Evolutionary conservation across 2,888 invertebrate genomes (phyloP).

Genomic region (Xanthia togata): DNA sequence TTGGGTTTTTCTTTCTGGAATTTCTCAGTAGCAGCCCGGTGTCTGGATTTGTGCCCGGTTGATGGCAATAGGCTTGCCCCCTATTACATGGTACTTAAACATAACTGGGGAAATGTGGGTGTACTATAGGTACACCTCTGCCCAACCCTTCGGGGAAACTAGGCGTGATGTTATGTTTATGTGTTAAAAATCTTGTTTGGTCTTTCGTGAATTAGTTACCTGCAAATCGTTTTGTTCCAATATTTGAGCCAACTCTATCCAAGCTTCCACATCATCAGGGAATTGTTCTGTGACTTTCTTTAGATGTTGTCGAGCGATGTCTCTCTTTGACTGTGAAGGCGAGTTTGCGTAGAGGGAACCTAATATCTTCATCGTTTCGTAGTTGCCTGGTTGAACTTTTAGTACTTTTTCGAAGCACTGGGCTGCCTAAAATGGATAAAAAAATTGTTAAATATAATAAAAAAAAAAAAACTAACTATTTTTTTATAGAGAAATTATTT

Average conservation of each 20-base stretch:
- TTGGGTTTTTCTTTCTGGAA: no score
- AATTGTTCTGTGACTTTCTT: conserved; percentile 99
- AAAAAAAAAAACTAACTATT: neutral
- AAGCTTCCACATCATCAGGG: conserved; percentile 99
- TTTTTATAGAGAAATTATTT: no score
- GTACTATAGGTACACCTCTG: no score
- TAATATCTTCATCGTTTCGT: conserved; percentile 99
- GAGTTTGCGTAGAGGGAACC: conserved; percentile 99
- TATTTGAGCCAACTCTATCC: conserved; percentile 99
- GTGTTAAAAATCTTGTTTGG: neutral
- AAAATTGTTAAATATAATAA: neutral
- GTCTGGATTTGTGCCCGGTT: no score
- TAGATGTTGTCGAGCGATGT: conserved; percentile 97
- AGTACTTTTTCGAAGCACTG: conserved; percentile 99
- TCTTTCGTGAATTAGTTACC: conserved; percentile 73
- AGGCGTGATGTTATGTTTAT: no score
- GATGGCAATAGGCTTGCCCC: no score
- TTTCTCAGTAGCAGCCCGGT: no score
- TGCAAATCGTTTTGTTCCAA: conserved; percentile 97
- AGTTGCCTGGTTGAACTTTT: conserved; percentile 99
- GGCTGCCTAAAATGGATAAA: conserved; percentile 93
- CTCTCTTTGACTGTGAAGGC: conserved; percentile 96
- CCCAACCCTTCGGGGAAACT: no score
- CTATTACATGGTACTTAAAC: no score
- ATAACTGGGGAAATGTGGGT: no score